These are phyloP conservation scores for Parazoanthus atlanticus DNA, from an alignment of 92 coral and sea anemone species.

Conservation along the genomic window DNA sequence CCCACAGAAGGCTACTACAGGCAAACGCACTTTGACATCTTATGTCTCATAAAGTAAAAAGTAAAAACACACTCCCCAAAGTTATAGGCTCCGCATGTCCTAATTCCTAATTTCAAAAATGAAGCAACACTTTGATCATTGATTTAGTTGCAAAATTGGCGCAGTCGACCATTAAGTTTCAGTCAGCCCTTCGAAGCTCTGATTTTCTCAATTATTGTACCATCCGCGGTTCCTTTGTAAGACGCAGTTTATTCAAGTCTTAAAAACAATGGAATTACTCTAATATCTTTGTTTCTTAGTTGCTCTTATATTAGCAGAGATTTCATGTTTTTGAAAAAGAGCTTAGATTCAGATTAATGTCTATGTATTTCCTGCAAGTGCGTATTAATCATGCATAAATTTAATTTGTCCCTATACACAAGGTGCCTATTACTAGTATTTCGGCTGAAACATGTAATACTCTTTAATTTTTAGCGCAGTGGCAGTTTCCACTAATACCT, in stretches of 20 bases:
- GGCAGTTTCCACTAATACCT: too few relatives aligned
- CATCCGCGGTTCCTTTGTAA: conserved; percentile 24
- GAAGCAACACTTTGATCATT: neutral
- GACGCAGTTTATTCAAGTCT: conserved; percentile 27
- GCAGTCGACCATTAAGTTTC: conserved; percentile 17
- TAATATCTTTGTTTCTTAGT: conserved; percentile 19
- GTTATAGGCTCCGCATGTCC: neutral
- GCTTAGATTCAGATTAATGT: neutral
- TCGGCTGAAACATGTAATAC: neutral
- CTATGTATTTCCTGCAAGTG: neutral
- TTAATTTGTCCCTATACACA: neutral
- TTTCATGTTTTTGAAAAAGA: neutral
- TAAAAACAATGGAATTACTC: conserved; percentile 37
- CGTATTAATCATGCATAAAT: too few relatives aligned
- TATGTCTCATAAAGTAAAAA: neutral
- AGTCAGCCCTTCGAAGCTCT: neutral
- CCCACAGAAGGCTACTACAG: neutral
- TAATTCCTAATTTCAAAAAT: neutral
- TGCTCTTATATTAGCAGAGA: neutral
- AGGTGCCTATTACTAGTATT: neutral
- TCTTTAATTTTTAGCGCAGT: neutral
- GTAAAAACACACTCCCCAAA: neutral
- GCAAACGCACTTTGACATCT: neutral
- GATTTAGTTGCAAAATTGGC: conserved; percentile 20
- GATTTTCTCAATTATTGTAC: neutral